phyloP scores from a whole-genome alignment of 2,113 vertebrate genomes.

The Chaetura pelagica region DNA sequence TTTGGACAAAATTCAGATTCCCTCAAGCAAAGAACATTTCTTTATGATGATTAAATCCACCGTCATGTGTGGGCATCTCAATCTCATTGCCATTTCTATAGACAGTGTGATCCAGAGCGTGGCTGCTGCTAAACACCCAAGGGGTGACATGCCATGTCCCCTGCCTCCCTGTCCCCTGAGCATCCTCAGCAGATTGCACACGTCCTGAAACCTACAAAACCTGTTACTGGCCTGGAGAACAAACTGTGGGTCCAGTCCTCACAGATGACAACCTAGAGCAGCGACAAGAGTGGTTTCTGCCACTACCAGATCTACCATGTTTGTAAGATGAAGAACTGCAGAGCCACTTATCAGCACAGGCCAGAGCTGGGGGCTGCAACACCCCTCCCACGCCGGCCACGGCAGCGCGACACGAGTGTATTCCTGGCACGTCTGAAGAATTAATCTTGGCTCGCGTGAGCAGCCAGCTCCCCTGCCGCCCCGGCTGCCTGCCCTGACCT shows the following conservation, averaged over 20 bases:
- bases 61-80: neutral
- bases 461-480: neutral
- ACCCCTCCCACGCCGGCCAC: neutral
- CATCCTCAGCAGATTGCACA: neutral
- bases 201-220: neutral
- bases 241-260: neutral
- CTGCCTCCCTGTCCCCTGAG: neutral
- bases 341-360: neutral
- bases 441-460: neutral
- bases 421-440: neutral
- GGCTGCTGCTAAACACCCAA: neutral
- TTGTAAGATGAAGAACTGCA: neutral
- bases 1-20: neutral
- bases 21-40: neutral
- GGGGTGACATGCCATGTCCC: accelerated
- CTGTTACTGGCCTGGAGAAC: neutral
- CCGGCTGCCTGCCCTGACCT: neutral
- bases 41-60: neutral
- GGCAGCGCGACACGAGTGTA: neutral
- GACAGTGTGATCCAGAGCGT: neutral
- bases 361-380: neutral
- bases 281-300: neutral
- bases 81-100: accelerated
- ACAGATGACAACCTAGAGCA: neutral
- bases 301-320: neutral